These are phyloP conservation scores for Coenonympha glycerion DNA, from an alignment of 2,888 invertebrate species.

Conservation along the genomic window DNA sequence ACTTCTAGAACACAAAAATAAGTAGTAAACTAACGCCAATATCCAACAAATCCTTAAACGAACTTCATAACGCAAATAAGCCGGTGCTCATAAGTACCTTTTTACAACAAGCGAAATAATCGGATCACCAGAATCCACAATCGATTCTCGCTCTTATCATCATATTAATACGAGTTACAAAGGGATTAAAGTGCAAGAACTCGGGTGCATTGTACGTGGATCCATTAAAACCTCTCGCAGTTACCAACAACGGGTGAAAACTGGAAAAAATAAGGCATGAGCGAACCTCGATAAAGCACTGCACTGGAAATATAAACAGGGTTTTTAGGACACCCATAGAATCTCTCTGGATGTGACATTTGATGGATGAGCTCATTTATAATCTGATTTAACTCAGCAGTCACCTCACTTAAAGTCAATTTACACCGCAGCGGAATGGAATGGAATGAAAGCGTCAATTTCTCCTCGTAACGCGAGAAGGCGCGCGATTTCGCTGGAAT, in stretches of 20 bases:
- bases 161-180: not conserved
- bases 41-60: not conserved
- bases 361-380: too few species aligned
- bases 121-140: not conserved
- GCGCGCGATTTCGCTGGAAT: too few species aligned
- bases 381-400: too few species aligned
- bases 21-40: not conserved
- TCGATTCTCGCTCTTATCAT: not conserved
- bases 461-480: too few species aligned
- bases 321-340: slow-evolving; percentile 8
- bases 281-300: slow-evolving; percentile 20
- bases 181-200: not conserved
- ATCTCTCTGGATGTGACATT: slow-evolving; percentile 11
- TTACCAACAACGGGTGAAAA: slow-evolving; percentile 19
- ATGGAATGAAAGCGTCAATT: too few species aligned
- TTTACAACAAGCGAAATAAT: not conserved
- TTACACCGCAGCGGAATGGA: too few species aligned
- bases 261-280: slow-evolving; percentile 24
- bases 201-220: not conserved
- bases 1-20: not conserved
- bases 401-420: too few species aligned
- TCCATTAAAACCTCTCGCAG: slow-evolving; percentile 20
- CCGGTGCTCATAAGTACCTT: not conserved
- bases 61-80: slow-evolving; percentile 6
- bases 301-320: slow-evolving; percentile 20